Conservation (phyloP, 2,113 vertebrate species). For the Turnix velox region DNA sequence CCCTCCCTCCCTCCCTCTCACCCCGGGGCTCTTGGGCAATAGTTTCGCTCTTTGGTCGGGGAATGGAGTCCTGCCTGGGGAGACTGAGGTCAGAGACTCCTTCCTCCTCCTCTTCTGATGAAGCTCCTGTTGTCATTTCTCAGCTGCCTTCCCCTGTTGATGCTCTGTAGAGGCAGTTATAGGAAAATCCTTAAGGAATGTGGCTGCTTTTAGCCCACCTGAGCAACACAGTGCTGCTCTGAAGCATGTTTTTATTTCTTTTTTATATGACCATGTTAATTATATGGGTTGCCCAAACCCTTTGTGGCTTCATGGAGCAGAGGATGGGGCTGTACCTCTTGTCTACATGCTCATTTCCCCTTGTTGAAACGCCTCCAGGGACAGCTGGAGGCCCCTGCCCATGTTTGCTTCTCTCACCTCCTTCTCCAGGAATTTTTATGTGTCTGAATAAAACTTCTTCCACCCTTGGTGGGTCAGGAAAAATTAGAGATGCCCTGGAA, state of each 20-base stretch:
- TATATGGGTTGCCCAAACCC: neutral
- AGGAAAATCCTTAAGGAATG: neutral
- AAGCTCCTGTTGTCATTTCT: neutral
- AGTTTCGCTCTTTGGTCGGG: neutral
- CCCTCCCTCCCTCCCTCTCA: neutral
- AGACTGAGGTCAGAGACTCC: neutral
- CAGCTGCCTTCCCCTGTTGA: neutral
- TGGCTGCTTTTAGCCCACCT: neutral
- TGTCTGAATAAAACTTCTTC: neutral
- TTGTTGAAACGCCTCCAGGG: neutral
- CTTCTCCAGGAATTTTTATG: conserved; percentile 20
- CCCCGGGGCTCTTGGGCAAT: conserved; percentile 16
- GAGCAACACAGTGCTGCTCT: neutral
- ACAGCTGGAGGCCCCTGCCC: neutral
- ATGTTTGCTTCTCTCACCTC: neutral
- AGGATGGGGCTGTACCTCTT: neutral
- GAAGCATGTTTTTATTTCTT: neutral
- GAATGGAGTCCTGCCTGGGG: neutral
- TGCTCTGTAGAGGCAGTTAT: neutral
- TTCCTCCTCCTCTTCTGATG: neutral
- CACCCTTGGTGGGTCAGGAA: neutral
- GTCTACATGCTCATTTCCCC: neutral
- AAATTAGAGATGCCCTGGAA: neutral
- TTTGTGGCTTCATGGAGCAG: neutral
- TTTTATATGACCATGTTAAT: neutral